A percentile compares a stretch with the other conserved stretches of the same genome.
These are phyloP conservation scores for Paratrypauchen microcephalus DNA, from an alignment of 2,797 vertebrate genomes.

Conservation along the genomic window DNA sequence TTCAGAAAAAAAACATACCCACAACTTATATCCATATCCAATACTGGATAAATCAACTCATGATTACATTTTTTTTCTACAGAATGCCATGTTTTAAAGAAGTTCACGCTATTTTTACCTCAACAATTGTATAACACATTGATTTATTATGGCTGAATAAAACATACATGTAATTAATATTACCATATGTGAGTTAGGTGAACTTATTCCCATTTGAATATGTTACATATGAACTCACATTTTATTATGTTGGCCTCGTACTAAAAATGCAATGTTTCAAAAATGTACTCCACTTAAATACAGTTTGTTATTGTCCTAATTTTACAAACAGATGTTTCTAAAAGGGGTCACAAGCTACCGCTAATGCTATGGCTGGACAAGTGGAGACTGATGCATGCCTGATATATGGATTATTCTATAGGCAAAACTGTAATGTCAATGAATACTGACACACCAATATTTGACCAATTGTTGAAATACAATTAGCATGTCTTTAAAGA, in stretches of 20 bases:
- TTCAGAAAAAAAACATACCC: slow-evolving; percentile 1
- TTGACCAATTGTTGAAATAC: slow-evolving; percentile 1
- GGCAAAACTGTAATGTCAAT: not conserved
- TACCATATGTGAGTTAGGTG: slow-evolving; percentile 9
- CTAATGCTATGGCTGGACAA: not conserved
- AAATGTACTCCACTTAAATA: not conserved
- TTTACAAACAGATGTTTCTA: not conserved
- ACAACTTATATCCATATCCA: slow-evolving; percentile 14
- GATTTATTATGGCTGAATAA: not conserved
- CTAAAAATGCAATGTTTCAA: not conserved
- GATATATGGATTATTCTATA: not conserved
- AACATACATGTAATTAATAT: not conserved
- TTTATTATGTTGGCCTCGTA: not conserved
- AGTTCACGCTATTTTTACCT: slow-evolving; percentile 1
- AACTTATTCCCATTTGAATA: not conserved
- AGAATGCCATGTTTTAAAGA: not conserved
- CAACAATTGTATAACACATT: slow-evolving; percentile 3
- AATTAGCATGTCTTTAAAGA: slow-evolving; percentile 20
- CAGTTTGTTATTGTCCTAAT: not conserved
- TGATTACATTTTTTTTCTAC: slow-evolving; percentile 11
- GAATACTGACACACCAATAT: not conserved
- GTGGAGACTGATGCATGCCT: not conserved
- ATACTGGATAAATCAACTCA: slow-evolving; percentile 25
- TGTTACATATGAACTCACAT: not conserved
- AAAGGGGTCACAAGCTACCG: not conserved